Percentiles rank a stretch among this genome's conserved stretches.
Conservation (phyloP, 2,113 vertebrate species). For the Chaetura pelagica region DNA sequence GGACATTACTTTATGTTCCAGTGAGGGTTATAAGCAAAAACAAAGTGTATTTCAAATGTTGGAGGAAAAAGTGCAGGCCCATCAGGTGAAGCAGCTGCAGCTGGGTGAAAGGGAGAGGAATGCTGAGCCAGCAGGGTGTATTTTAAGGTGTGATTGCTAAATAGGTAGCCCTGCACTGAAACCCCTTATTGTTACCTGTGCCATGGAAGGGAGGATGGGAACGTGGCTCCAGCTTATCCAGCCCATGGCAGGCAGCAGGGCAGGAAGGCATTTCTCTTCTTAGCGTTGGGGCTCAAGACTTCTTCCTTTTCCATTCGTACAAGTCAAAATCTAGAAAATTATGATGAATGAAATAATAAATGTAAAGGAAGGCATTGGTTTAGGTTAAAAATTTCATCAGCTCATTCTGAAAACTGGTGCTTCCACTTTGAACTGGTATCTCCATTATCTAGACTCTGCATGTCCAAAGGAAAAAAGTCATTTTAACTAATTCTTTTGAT, state of each 20-base stretch:
- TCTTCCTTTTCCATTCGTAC: not conserved
- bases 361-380: not conserved
- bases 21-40: conserved; percentile 15
- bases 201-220: not conserved
- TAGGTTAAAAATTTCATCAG: not conserved
- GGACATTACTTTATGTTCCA: not conserved
- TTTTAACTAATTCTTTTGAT: not conserved
- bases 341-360: not conserved
- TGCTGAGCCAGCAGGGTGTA: not conserved
- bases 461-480: not conserved
- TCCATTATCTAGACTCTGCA: not conserved
- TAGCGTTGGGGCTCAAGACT: not conserved
- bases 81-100: not conserved
- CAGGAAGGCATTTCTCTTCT: not conserved
- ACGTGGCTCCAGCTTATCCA: fast-evolving
- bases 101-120: not conserved
- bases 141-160: not conserved
- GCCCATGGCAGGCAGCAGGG: not conserved
- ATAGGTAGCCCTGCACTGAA: fast-evolving
- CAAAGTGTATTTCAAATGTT: not conserved
- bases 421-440: not conserved
- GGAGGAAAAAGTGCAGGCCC: not conserved
- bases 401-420: not conserved
- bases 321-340: not conserved
- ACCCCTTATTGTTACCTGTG: not conserved